Evolutionary conservation across 1,140 invertebrate genomes (phyloP).

Genomic region (Campoletis sonorensis): DNA sequence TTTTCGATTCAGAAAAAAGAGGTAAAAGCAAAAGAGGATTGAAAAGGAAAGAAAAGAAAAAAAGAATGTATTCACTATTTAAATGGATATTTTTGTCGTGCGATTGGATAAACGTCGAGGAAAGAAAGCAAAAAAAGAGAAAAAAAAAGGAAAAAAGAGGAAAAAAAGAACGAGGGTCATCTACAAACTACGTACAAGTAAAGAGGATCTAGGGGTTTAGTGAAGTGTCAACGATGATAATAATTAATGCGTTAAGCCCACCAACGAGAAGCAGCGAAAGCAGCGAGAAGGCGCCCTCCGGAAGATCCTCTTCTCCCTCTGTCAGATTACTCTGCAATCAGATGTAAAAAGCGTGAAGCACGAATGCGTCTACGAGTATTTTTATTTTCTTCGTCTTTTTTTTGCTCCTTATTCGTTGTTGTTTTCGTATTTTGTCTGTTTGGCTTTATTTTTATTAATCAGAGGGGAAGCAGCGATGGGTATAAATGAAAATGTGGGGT

Average conservation of each 20-base stretch:
- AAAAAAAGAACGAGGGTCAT: too few species aligned
- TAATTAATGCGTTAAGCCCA: constrained; percentile 73
- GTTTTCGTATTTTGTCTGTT: too few species aligned
- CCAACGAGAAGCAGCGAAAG: constrained; percentile 85
- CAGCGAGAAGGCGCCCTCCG: constrained; percentile 83
- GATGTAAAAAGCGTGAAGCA: constrained; percentile 47
- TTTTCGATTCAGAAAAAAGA: neutral
- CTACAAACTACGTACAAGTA: neutral
- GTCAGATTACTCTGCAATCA: constrained; percentile 69
- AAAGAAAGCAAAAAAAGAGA: too few species aligned
- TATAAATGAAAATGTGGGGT: neutral
- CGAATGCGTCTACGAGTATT: constrained; percentile 24
- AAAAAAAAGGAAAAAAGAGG: too few species aligned
- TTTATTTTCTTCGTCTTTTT: neutral
- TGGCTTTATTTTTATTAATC: too few species aligned
- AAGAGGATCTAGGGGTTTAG: neutral
- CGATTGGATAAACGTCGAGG: neutral
- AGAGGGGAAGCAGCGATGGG: neutral
- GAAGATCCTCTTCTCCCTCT: constrained; percentile 80
- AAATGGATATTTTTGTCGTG: too few species aligned
- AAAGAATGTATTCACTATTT: too few species aligned
- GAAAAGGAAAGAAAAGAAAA: too few species aligned
- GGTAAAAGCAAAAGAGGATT: neutral
- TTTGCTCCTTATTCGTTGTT: neutral
- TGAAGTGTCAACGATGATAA: neutral